phyloP scores from a whole-genome alignment of 2,888 invertebrate species.

The Lithodes maja region DNA sequence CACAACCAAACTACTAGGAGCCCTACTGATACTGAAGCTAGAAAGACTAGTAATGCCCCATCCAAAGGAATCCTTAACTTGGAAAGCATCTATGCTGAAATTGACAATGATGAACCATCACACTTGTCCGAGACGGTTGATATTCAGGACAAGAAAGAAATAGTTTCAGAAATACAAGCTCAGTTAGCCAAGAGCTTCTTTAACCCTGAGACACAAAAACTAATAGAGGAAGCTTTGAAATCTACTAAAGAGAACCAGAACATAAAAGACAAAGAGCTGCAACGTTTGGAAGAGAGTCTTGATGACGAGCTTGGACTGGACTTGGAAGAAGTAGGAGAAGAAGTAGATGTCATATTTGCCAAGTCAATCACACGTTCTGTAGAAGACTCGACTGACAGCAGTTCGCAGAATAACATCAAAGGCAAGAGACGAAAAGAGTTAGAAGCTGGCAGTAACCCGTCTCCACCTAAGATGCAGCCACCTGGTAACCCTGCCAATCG shows the following conservation, averaged over 20 bases:
- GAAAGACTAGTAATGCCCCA: background rate
- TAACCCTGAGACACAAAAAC: slow-evolving; percentile 31
- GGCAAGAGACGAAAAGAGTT: slow-evolving; percentile 30
- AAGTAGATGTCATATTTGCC: slow-evolving; percentile 51
- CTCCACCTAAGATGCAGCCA: slow-evolving; percentile 36
- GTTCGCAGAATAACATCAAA: background rate
- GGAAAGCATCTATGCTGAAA: slow-evolving; percentile 34
- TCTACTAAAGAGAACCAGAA: background rate
- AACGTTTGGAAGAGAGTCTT: background rate
- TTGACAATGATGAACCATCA: slow-evolving; percentile 3
- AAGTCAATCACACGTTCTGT: slow-evolving; percentile 37
- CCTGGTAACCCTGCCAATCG: background rate
- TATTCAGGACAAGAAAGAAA: background rate
- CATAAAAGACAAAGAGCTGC: background rate
- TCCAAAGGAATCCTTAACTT: slow-evolving; percentile 18
- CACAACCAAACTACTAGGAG: background rate
- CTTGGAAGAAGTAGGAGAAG: slow-evolving; percentile 61
- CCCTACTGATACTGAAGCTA: slow-evolving; percentile 1
- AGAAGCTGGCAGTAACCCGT: slow-evolving; percentile 44
- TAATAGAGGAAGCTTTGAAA: slow-evolving; percentile 35
- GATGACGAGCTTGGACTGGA: slow-evolving; percentile 37
- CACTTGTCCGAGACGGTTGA: background rate
- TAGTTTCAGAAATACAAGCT: slow-evolving; percentile 26
- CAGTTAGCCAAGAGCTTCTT: slow-evolving; percentile 29
- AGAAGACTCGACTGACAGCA: slow-evolving; percentile 32